Conservation (phyloP, 2,888 invertebrate genomes). For the Caenorhabditis angaria region DNA sequence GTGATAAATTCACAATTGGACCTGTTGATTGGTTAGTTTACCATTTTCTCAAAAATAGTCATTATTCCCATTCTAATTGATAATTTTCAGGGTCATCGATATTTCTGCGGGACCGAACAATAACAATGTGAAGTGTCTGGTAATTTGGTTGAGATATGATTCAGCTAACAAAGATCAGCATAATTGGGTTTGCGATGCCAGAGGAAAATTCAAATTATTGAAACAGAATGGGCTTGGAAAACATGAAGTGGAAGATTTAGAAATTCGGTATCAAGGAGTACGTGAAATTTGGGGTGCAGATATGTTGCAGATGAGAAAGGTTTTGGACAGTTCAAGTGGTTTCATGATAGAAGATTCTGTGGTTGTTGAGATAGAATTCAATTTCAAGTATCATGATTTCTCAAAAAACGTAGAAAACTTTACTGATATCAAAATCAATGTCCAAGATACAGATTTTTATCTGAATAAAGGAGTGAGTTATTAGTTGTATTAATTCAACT, state of each 20-base stretch:
- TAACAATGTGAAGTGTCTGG: neutral
- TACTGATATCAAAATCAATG: neutral
- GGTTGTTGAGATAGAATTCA: neutral
- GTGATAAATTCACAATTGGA: neutral
- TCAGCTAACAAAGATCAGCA: neutral
- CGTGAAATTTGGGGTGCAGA: neutral
- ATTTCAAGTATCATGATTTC: neutral
- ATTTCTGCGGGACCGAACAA: neutral
- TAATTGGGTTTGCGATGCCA: neutral
- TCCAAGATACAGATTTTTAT: neutral
- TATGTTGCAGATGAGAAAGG: neutral
- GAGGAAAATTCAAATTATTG: neutral
- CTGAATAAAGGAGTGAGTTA: neutral
- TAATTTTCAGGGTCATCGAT: too few species aligned
- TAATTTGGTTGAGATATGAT: neutral
- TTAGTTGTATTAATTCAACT: too few species aligned
- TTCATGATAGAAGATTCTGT: neutral
- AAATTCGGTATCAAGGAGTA: neutral
- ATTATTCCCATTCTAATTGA: too few species aligned
- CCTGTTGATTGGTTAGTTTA: neutral
- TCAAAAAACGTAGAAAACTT: neutral
- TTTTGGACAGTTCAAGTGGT: neutral
- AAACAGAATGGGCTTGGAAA: neutral
- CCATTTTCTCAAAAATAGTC: too few species aligned
- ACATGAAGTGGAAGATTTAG: neutral